These are phyloP conservation scores for Xenops minutus DNA, from an alignment of 2,797 vertebrate genomes.

Conservation along the genomic window DNA sequence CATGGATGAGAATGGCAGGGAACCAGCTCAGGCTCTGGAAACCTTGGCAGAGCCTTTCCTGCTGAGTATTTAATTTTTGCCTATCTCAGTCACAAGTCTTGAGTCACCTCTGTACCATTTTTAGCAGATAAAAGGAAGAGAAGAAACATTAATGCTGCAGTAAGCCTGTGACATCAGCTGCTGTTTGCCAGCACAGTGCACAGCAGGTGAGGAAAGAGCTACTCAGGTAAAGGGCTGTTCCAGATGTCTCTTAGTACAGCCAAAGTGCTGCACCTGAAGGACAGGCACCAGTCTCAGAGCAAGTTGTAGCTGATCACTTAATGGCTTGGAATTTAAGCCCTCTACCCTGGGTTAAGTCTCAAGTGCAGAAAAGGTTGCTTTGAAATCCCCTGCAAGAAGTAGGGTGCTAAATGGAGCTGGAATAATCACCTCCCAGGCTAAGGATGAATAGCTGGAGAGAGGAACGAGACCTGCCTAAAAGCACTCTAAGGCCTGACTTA, in stretches of 20 bases:
- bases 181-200: neutral
- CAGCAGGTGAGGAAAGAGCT: neutral
- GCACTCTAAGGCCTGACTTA: neutral
- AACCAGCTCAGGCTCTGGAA: neutral
- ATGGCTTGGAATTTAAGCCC: neutral
- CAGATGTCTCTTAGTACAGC: neutral
- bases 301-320: neutral
- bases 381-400: neutral
- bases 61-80: neutral
- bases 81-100: neutral
- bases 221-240: too few species aligned
- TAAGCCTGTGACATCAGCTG: neutral
- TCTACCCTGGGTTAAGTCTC: neutral
- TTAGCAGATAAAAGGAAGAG: neutral
- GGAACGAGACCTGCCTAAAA: neutral
- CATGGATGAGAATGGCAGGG: neutral
- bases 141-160: neutral
- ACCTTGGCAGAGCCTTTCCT: neutral
- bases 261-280: neutral
- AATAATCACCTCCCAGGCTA: neutral
- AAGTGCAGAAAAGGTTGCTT: neutral
- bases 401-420: neutral
- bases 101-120: neutral
- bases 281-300: accelerated
- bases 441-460: neutral